Percentiles rank a stretch among this genome's conserved stretches.
phyloP scores from a whole-genome alignment of 2,888 invertebrate species.

The Campopleginae sp. region DNA sequence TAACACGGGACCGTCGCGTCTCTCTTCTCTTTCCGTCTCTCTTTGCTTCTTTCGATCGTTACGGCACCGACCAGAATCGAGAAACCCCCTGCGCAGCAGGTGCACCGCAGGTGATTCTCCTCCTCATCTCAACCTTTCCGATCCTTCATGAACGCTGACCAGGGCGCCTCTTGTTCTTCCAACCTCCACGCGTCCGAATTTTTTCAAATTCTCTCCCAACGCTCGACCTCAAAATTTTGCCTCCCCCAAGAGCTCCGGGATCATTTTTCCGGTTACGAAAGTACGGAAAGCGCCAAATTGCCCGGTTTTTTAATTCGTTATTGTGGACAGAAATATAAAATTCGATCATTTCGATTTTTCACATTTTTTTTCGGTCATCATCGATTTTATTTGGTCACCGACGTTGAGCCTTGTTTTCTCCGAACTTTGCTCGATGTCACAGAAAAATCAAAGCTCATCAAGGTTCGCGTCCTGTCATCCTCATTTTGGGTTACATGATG shows the following conservation, averaged over 20 bases:
- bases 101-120: slow-evolving; percentile 83
- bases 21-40: neutral
- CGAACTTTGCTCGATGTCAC: neutral
- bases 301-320: neutral
- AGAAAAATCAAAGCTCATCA: neutral
- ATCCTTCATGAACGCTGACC: slow-evolving; percentile 24
- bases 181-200: slow-evolving; percentile 1
- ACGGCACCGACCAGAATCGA: slow-evolving; percentile 53
- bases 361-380: neutral
- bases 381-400: neutral
- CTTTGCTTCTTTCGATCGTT: neutral
- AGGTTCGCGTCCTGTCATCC: slow-evolving; percentile 19
- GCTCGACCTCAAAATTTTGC: neutral
- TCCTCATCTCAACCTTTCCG: slow-evolving; percentile 48
- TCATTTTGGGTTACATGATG: slow-evolving; percentile 16
- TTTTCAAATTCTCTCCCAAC: neutral
- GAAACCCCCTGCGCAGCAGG: slow-evolving; percentile 84
- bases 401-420: neutral
- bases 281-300: neutral
- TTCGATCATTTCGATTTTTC: neutral
- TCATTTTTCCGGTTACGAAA: neutral
- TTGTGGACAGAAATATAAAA: neutral
- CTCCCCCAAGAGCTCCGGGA: neutral
- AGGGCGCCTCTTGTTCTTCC: slow-evolving; percentile 15
- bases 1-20: slow-evolving; percentile 61